Conservation (phyloP, 2,888 invertebrate genomes). For the Drosophila austrosaltans region DNA sequence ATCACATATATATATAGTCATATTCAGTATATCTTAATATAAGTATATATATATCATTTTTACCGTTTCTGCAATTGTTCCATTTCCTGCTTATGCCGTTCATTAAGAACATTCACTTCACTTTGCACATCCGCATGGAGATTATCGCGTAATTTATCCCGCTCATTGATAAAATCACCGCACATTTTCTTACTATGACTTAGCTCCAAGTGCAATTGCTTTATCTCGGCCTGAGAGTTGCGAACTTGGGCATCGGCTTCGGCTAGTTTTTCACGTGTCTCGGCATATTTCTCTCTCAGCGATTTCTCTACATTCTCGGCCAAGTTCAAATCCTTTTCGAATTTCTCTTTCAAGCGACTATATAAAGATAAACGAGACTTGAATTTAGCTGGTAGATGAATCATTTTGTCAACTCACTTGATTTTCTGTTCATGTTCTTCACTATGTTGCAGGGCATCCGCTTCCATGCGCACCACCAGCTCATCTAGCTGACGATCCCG, state of each 20-base stretch:
- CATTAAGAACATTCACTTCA: constrained; percentile 87
- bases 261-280: constrained; percentile 87
- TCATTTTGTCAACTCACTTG: constrained; percentile 58
- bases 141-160: constrained; percentile 85
- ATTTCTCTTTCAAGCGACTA: constrained; percentile 90
- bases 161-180: constrained; percentile 85
- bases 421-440: constrained; percentile 82
- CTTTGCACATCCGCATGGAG: constrained; percentile 87
- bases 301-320: constrained; percentile 88
- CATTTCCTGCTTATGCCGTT: constrained; percentile 90
- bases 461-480: constrained; percentile 82
- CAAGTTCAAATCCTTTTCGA: constrained; percentile 88
- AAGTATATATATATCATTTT: constrained; percentile 33
- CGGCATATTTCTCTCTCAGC: constrained; percentile 87
- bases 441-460: constrained; percentile 79
- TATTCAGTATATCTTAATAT: too few relatives aligned
- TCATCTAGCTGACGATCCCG: constrained; percentile 91
- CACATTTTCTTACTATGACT: constrained; percentile 86
- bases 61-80: constrained; percentile 92
- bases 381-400: neutral
- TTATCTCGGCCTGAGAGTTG: constrained; percentile 85
- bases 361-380: neutral
- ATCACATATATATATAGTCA: too few relatives aligned
- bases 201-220: constrained; percentile 88
- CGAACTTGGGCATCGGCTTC: constrained; percentile 87